Evolutionary conservation across 2,113 vertebrate species (phyloP).

Genomic region (Sylvilagus bachmani): DNA sequence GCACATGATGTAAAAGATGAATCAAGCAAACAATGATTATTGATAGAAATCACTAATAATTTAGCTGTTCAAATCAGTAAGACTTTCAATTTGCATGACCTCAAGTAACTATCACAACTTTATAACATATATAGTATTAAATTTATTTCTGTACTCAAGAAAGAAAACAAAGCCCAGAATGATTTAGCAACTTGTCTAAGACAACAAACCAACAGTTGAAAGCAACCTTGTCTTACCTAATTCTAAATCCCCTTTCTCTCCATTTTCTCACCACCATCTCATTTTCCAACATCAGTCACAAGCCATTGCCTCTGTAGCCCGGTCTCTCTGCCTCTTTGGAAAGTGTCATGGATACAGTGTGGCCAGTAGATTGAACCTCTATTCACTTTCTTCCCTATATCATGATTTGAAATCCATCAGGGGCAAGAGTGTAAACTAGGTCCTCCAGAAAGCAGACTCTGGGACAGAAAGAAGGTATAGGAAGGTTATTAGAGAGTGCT

Average conservation of each 20-base stretch:
- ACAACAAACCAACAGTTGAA: background rate
- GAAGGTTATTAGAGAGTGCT: background rate
- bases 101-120: background rate
- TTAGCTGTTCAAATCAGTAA: background rate
- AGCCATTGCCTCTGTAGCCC: background rate
- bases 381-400: background rate
- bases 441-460: background rate
- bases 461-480: background rate
- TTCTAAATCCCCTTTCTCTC: background rate
- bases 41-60: background rate
- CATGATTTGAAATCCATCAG: background rate
- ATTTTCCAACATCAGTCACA: background rate
- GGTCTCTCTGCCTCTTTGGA: background rate
- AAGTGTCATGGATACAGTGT: background rate
- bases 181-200: background rate
- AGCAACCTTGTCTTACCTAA: background rate
- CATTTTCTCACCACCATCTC: background rate
- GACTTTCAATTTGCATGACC: background rate
- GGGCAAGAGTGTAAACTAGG: background rate
- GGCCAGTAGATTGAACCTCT: background rate
- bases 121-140: background rate
- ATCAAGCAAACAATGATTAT: constrained; percentile 75
- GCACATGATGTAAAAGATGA: constrained; percentile 89
- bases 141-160: background rate
- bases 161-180: background rate